Percentiles rank a stretch among this genome's conserved stretches.
Evolutionary conservation across 2,113 vertebrate species (phyloP).

Genomic region (Anguilla japonica): DNA sequence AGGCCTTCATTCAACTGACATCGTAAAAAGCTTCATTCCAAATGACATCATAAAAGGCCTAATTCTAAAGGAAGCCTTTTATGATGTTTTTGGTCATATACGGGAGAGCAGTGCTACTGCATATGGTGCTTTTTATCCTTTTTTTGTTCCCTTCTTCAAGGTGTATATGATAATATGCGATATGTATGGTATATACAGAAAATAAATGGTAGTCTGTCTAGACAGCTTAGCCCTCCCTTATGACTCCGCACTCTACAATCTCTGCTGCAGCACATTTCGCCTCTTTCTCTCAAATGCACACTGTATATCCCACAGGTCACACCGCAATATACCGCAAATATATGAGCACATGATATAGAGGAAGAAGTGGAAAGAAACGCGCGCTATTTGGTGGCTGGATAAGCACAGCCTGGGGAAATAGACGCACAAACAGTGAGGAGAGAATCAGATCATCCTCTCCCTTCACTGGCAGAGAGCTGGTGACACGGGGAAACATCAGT

Average conservation of each 20-base stretch:
- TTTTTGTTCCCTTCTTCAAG: too few species aligned
- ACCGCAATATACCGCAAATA: neutral
- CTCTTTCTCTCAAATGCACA: neutral
- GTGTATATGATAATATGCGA: neutral
- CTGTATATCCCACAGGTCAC: neutral
- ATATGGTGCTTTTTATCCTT: neutral
- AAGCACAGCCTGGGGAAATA: neutral
- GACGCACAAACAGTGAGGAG: neutral
- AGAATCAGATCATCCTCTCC: neutral
- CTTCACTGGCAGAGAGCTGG: neutral
- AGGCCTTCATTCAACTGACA: too few species aligned
- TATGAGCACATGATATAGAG: neutral
- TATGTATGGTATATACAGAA: neutral
- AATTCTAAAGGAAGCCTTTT: neutral
- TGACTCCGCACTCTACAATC: neutral
- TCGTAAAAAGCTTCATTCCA: too few species aligned
- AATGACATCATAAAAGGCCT: neutral
- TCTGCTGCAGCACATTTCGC: neutral
- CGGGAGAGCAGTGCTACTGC: neutral
- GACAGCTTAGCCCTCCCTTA: neutral
- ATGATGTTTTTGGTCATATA: too few species aligned
- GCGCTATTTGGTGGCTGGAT: neutral
- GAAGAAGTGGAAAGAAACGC: slow-evolving; percentile 10
- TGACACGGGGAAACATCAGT: neutral
- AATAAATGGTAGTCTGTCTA: neutral